These are phyloP conservation scores for Castor canadensis DNA, from an alignment of 2,113 vertebrate genomes.

Conservation along the genomic window DNA sequence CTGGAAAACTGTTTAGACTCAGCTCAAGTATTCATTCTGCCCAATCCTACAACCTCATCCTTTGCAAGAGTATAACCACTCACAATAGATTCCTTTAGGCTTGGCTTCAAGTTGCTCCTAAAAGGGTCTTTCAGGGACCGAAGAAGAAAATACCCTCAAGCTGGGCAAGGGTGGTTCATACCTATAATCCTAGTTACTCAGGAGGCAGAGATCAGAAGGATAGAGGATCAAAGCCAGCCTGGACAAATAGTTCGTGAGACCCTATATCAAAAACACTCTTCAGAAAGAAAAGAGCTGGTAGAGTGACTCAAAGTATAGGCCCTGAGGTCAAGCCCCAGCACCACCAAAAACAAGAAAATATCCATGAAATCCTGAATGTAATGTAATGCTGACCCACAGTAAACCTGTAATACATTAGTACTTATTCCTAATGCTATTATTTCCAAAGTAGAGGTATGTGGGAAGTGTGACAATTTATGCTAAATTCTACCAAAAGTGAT, in stretches of 20 bases:
- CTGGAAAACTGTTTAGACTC: not conserved
- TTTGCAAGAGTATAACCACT: constrained; percentile 1
- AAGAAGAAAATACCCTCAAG: too few species aligned
- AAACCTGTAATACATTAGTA: not conserved
- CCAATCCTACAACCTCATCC: not conserved
- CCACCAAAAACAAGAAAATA: constrained; percentile 26
- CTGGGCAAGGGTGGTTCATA: too few species aligned
- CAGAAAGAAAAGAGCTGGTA: too few species aligned
- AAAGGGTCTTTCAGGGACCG: not conserved
- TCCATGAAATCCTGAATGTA: not conserved
- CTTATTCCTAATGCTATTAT: not conserved
- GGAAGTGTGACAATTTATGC: not conserved
- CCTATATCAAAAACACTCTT: too few species aligned
- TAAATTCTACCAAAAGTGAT: not conserved
- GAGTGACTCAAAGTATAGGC: too few species aligned
- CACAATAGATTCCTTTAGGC: not conserved
- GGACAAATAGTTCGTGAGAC: too few species aligned
- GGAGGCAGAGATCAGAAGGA: too few species aligned
- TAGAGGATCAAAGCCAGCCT: too few species aligned
- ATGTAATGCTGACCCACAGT: not conserved
- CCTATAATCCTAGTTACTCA: too few species aligned
- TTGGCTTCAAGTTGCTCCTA: not conserved
- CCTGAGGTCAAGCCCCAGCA: too few species aligned
- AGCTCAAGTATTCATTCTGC: not conserved
- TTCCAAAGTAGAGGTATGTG: not conserved